These are phyloP conservation scores for Drosophila cracens DNA, from an alignment of 2,888 invertebrate genomes.

Conservation along the genomic window DNA sequence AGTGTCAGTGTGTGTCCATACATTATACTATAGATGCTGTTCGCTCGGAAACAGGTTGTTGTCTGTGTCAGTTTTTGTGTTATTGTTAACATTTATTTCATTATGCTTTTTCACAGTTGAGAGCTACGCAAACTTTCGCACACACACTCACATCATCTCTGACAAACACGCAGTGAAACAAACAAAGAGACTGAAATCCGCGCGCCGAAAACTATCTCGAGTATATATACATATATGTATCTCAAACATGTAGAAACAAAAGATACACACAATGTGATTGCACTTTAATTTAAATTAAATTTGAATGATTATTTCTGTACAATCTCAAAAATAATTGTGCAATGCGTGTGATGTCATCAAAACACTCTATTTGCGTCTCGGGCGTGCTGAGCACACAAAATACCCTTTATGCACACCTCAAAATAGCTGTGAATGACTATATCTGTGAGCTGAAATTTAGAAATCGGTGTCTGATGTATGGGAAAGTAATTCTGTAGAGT, in stretches of 20 bases:
- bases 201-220: constrained; percentile 43
- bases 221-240: background rate
- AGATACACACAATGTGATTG: constrained; percentile 45
- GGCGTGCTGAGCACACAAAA: constrained; percentile 2
- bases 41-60: constrained; percentile 72
- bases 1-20: constrained; percentile 29
- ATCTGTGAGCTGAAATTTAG: background rate
- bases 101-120: constrained; percentile 57
- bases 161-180: constrained; percentile 22
- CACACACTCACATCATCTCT: constrained; percentile 22
- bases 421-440: background rate
- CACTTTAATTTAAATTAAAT: constrained; percentile 51
- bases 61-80: constrained; percentile 52
- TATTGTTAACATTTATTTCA: constrained; percentile 77
- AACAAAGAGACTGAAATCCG: constrained; percentile 42
- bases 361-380: constrained; percentile 4
- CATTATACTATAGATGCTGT: constrained; percentile 47
- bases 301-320: constrained; percentile 35
- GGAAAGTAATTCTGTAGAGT: background rate
- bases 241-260: constrained; percentile 10
- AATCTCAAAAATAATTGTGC: constrained; percentile 48
- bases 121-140: constrained; percentile 60
- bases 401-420: constrained; percentile 5
- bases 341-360: constrained; percentile 48
- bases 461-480: background rate